These are phyloP conservation scores for Urocitellus parryii DNA, from an alignment of 2,113 vertebrate genomes.

Conservation along the genomic window DNA sequence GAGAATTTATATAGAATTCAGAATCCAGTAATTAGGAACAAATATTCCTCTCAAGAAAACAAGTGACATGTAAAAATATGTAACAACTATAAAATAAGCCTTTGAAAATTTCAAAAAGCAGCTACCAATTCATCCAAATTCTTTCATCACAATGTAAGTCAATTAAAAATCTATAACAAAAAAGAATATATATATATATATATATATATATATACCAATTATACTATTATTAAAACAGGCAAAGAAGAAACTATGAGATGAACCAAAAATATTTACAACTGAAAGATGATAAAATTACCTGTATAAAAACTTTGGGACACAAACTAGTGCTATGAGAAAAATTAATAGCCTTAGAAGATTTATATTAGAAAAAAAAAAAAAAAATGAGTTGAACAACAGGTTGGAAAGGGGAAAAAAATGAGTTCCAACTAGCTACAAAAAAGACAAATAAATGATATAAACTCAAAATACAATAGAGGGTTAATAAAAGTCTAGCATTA, in stretches of 20 bases:
- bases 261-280: constrained; percentile 32
- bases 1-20: background rate
- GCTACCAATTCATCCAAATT: background rate
- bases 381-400: background rate
- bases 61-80: background rate
- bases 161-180: constrained; percentile 32
- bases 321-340: constrained; percentile 22
- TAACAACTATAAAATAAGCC: background rate
- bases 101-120: constrained; percentile 21
- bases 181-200: background rate
- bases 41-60: background rate
- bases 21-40: background rate
- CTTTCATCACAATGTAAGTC: background rate
- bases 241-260: background rate
- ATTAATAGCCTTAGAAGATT: background rate
- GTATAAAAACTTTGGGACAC: background rate
- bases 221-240: background rate
- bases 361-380: background rate
- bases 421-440: background rate
- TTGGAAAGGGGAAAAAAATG: background rate
- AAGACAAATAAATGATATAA: constrained; percentile 30
- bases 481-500: background rate
- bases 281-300: background rate
- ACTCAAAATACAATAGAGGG: background rate
- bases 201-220: background rate